These are phyloP conservation scores for Acrocyrtus sp. DNA, from an alignment of 2,888 invertebrate genomes.

Conservation along the genomic window DNA sequence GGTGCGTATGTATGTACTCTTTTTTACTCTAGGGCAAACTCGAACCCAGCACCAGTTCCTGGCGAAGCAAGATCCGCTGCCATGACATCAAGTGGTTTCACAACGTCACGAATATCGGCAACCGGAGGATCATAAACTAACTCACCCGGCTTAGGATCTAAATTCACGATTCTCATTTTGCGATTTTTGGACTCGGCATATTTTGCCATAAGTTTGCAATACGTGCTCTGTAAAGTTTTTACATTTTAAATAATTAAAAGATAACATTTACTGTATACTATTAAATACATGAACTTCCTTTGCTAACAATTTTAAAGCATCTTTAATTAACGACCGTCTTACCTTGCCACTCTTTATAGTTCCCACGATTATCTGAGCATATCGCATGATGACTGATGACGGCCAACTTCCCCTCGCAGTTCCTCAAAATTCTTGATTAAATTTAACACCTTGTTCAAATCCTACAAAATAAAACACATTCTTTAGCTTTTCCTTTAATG, in stretches of 20 bases:
- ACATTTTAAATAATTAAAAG: background rate
- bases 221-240: constrained; percentile 80
- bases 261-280: too few species aligned
- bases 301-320: constrained; percentile 1
- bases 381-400: constrained; percentile 88
- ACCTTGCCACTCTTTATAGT: constrained; percentile 98
- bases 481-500: too few species aligned
- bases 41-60: constrained; percentile 54
- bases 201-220: constrained; percentile 87
- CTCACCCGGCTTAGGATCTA: constrained; percentile 97
- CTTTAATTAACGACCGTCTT: too few species aligned
- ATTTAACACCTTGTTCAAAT: too few species aligned
- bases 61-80: constrained; percentile 45
- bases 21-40: constrained; percentile 58
- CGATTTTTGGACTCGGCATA: constrained; percentile 83
- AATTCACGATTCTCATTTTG: constrained; percentile 86
- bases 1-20: too few species aligned
- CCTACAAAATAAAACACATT: too few species aligned
- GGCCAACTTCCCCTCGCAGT: too few species aligned
- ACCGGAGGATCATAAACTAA: constrained; percentile 87
- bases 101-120: constrained; percentile 87
- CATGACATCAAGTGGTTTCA: constrained; percentile 82
- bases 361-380: constrained; percentile 94
- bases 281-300: too few species aligned
- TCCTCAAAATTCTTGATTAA: too few species aligned